phyloP scores from a whole-genome alignment of 2,888 invertebrate species.

The Heliconius cydno region DNA sequence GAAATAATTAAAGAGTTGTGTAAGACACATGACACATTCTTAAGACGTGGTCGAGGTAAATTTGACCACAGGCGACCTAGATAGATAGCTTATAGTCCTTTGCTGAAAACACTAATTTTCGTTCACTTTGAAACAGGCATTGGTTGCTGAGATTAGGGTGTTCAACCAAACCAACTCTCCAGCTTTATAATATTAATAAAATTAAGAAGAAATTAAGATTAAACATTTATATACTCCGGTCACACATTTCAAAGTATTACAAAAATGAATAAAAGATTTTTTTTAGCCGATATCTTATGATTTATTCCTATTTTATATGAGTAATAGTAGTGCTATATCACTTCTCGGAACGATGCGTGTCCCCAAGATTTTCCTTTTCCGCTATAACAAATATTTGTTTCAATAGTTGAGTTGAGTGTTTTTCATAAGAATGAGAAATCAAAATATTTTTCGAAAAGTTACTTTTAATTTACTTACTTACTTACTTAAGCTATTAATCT shows the following conservation, averaged over 20 bases:
- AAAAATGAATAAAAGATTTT: too few species aligned
- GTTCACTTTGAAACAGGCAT: background rate
- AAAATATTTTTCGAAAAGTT: background rate
- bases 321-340: background rate
- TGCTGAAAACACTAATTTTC: too few species aligned
- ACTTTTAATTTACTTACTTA: too few species aligned
- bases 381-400: background rate
- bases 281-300: background rate
- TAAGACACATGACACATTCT: background rate
- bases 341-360: background rate
- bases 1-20: background rate
- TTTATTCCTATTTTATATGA: background rate
- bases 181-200: background rate
- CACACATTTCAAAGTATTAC: too few species aligned
- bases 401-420: background rate
- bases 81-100: background rate
- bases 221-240: background rate
- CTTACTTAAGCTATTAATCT: too few species aligned
- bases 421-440: background rate
- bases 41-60: background rate
- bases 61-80: background rate
- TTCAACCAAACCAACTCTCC: background rate
- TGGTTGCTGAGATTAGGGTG: background rate
- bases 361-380: constrained; percentile 3
- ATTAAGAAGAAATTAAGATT: too few species aligned